Base-by-base conservation (phyloP, 1,140 invertebrate species). In the Plectrocnemia conspersa region DNA sequence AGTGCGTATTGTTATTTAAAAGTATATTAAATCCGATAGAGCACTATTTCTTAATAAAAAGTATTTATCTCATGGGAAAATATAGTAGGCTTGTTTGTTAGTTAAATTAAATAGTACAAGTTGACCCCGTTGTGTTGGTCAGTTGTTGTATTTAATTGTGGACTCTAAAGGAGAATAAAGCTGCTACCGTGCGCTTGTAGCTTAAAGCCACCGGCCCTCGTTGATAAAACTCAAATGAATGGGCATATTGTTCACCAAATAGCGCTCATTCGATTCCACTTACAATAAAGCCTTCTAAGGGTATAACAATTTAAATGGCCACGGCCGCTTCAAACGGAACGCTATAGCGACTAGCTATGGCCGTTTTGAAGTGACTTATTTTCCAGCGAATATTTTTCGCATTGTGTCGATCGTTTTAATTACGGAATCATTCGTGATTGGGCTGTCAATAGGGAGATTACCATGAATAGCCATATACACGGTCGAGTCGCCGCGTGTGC, bases 171-270 rank as follows among this genome's bases (percentile, higher is more conserved):
- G 15, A 16, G 44, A 32, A 29, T 23, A 13, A 32, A 9, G 24
- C 18, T 19, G 47, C 47, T 50, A 50, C 47, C 35, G 47, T 50
- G 47, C 33, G 35, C 35, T 38, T 47, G 24, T 47, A 50, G 27
- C 2, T 50, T 38, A 21, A 16, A 24, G 45, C n/a, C 19, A 32
- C 27, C 29, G 19, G 45, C 45, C 15, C 16, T 32, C 15, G 36
- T 50, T 38, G 47, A 45, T 45, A 47, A 27, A 11, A 24, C 47
- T 16, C 22, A 38, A 50, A 50, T 50, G 47, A 50, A 50, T 35
- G 32, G 23, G 44, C n/a, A 47, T 23, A 47, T 47, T 47, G 44
- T 47, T 19, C 13, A 13, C 44, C 13, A n/a, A 27, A 47, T 2
- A 27, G 24, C 44, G 44, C 13, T n/a, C n/a, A n/a, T n/a, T n/a